Evolutionary conservation across 1,140 invertebrate species (phyloP), one percentile per base, ranked within the genome.

Genomic region (Drosophila insularis): DNA sequence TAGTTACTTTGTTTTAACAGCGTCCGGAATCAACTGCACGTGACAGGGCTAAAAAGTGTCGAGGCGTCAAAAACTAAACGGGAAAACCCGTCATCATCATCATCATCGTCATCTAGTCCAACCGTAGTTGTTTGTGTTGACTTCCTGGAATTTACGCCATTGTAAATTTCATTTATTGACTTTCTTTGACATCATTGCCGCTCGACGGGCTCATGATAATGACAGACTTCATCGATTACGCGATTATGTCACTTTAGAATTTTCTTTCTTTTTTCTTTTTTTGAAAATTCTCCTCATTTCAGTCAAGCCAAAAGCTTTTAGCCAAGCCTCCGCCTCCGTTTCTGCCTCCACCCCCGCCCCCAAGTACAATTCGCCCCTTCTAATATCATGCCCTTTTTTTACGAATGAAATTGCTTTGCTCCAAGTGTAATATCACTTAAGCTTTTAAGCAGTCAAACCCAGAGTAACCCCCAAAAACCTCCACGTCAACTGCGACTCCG

Each of bases 161-260:
- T 87, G 76, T 77, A 68, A 71, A 68, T 69, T 82, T 70, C 76
- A 76, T 72, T 89, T 89, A 89, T 74, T 89, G 84, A 89, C 84
- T 82, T 59, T 63, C 68, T 56, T 60, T 69, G 46, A 32, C 32
- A 53, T 35, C 78, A 21, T 14, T 31, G 60, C 10, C 43, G 43
- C 43, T 37, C 59, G 59, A 63, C 53, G 67, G 80, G 71, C 77
- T 81, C 82, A 75, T 77, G 82, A 84, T 89, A 89, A 89, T 89
- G 84, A 89, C 84, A 89, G 84, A 84, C 84, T 89, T 89, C 80
- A 89, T 89, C 84, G 84, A 89, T 89, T 89, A 89, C 84, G 84
- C 84, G 84, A 89, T 89, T 89, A 89, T 89, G 84, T 89, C 84
- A 89, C 77, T 89, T 89, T 89, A 75, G 73, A 82, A 80, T 84